phyloP scores from a whole-genome alignment of 1,140 invertebrate species.

The Saccostrea cuccullata region DNA sequence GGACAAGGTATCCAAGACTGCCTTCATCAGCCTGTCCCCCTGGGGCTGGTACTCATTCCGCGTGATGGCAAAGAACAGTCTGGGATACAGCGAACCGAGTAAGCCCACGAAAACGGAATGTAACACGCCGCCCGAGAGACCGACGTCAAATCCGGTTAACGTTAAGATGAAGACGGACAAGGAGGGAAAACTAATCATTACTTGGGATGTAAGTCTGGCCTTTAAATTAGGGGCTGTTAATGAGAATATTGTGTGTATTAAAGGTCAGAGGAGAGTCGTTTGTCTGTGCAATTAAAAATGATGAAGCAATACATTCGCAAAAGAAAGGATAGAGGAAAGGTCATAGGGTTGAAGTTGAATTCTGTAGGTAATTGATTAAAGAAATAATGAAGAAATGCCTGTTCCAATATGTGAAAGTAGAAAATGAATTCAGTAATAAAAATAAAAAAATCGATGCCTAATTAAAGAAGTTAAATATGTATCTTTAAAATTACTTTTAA shows the following conservation, averaged over 20 bases:
- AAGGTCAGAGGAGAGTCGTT: neutral
- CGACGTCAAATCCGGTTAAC: constrained; percentile 96
- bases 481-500: too few relatives aligned
- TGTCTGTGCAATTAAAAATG: too few relatives aligned
- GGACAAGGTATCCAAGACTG: constrained; percentile 1
- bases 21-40: constrained; percentile 63
- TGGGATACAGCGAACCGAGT: constrained; percentile 93
- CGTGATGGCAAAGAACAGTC: constrained; percentile 94
- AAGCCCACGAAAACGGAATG: constrained; percentile 87
- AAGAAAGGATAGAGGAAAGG: too few relatives aligned
- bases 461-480: too few relatives aligned
- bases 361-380: too few relatives aligned
- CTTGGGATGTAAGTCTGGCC: constrained; percentile 88
- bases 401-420: too few relatives aligned
- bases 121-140: constrained; percentile 92
- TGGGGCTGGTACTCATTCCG: constrained; percentile 84
- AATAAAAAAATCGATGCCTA: too few relatives aligned
- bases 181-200: constrained; percentile 94
- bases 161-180: constrained; percentile 93
- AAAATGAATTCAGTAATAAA: too few relatives aligned
- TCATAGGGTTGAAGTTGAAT: too few relatives aligned
- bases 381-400: too few relatives aligned
- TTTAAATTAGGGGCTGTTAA: neutral
- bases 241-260: neutral
- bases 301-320: too few relatives aligned